Conservation (phyloP, 2,797 vertebrate species). For the Thripadectes ignobilis region DNA sequence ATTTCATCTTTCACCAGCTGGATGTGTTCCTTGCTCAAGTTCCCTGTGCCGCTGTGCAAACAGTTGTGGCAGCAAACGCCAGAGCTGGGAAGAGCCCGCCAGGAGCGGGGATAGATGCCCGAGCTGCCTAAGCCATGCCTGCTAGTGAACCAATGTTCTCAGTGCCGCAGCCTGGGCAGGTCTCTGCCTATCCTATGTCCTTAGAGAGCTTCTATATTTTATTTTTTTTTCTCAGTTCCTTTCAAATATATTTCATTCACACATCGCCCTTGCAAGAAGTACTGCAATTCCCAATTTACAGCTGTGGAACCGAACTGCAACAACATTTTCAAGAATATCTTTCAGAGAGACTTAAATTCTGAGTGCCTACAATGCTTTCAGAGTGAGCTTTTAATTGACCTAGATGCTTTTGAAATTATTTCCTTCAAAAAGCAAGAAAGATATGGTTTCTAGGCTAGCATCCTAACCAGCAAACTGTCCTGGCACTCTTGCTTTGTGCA, state of each 20-base stretch:
- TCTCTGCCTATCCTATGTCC: not conserved
- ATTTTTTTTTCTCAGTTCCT: not conserved
- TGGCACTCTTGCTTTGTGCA: not conserved
- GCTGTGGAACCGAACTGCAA: not conserved
- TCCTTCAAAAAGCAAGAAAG: not conserved
- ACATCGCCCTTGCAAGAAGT: not conserved
- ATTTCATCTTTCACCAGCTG: conserved; percentile 57
- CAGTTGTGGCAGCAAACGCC: not conserved
- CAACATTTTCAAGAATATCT: accelerated
- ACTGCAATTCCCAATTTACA: not conserved
- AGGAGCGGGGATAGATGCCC: not conserved
- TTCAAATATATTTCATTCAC: not conserved
- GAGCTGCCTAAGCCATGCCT: not conserved
- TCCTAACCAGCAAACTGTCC: not conserved
- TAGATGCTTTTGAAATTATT: not conserved
- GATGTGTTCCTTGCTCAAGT: conserved; percentile 9
- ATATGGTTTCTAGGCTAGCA: conserved; percentile 3
- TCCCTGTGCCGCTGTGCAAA: conserved; percentile 12
- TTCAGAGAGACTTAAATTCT: not conserved
- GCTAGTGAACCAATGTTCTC: not conserved
- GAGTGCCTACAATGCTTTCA: not conserved
- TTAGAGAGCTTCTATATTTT: not conserved
- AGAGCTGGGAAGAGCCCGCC: not conserved
- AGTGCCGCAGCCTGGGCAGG: not conserved
- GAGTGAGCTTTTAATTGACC: not conserved